Base-by-base conservation (phyloP, 2,113 vertebrate species). In the Apus apus region DNA sequence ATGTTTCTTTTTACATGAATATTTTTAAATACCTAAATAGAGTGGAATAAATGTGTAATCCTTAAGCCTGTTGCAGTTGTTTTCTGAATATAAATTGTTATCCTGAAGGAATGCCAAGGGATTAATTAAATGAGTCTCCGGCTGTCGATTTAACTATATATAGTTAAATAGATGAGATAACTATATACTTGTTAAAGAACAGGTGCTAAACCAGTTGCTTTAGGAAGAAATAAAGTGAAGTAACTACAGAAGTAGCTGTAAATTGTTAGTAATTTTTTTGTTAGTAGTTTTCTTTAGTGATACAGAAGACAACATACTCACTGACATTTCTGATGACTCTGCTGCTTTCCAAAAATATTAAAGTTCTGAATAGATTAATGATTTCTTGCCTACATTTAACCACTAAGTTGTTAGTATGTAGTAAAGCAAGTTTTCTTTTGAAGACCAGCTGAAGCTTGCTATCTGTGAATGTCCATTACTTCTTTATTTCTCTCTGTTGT, bases 61-160 rank as follows among this genome's bases (percentile, higher is more conserved):
- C 43, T 89, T 86, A 92, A 74, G 32, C 0, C 2, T 75, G 54
- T 66, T 93, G 82, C 71, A 60, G 75, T 90, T 97, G 74, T 96
- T 97, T 97, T 97, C 94, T 91, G 95, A 97, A 92, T 94, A 94
- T 93, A 95, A 78, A 75, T 81, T 67, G 96, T 83, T 85, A 77
- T 17, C 84, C 57, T 85, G 50, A 70, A 89, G 38, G 72, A 94
- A 58, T 81, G 73, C 65, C 53, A 48, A 61, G 77, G 85, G 92
- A 87, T 96, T 91, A 87, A 96, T 78, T 96, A 87, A 97, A 93
- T n/a, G 50, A 45, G 5, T 97, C 71, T 95, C 81, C 88, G 95
- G 64, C 50, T 96, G 92, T 89, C 97, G 79, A 94, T 68, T 96
- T 94, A 73, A 71, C 80, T 94, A 84, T 92, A 71, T 58, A 80